Percentiles rank a stretch among this genome's conserved stretches.
These are phyloP conservation scores for Aspiorhynchus laticeps DNA, from an alignment of 2,113 vertebrate species.

Conservation along the genomic window DNA sequence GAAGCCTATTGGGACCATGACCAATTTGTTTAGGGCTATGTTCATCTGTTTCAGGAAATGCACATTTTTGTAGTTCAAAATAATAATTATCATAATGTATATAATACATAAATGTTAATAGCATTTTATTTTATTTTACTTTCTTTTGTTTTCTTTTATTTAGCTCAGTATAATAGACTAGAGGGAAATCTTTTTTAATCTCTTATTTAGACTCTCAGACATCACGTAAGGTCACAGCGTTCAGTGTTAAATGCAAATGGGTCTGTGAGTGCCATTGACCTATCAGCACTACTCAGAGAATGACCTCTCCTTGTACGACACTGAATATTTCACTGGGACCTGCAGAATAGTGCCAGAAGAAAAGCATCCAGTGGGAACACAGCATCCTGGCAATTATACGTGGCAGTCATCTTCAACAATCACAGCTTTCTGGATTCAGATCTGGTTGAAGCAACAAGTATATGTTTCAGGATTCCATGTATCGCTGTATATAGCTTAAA, in stretches of 20 bases:
- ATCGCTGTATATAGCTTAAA: not conserved
- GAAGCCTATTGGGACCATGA: not conserved
- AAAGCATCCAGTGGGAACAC: not conserved
- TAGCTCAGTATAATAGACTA: not conserved
- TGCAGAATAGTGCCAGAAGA: not conserved
- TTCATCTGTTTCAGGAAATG: not conserved
- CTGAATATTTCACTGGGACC: slow-evolving; percentile 3
- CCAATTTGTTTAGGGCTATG: too few species aligned
- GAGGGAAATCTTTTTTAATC: not conserved
- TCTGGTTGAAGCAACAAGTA: not conserved
- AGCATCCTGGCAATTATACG: not conserved
- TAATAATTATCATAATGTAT: too few species aligned
- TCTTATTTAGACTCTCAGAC: slow-evolving; percentile 24
- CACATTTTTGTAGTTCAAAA: too few species aligned
- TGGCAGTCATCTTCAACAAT: not conserved
- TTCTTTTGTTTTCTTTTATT: too few species aligned
- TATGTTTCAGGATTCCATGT: not conserved
- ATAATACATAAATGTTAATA: too few species aligned
- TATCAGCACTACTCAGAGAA: slow-evolving; percentile 21
- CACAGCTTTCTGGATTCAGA: not conserved
- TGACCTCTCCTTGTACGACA: slow-evolving; percentile 2
- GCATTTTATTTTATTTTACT: too few species aligned
- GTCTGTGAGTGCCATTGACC: slow-evolving; percentile 34
- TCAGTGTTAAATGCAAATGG: slow-evolving; percentile 44
- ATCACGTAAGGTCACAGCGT: slow-evolving; percentile 1